Evolutionary conservation across 2,888 invertebrate genomes (phyloP), one percentile per base, ranked within the genome.

Genomic region (Ectemnius continuus): DNA sequence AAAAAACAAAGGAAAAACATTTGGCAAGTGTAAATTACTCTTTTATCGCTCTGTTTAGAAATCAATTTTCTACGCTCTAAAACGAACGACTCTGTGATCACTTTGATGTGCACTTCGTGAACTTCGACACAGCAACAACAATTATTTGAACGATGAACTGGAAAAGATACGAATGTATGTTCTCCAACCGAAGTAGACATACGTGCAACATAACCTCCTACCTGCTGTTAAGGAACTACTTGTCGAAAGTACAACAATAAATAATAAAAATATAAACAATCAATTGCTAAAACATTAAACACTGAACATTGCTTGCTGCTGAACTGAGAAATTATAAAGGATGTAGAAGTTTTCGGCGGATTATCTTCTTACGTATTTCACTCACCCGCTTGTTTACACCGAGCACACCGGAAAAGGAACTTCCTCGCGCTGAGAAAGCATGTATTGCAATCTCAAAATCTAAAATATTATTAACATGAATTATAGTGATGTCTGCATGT

Each of bases 351-450:
- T 83, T 76, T 45, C 28, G 20, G 11, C 48, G 70, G 88, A 88
- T 88, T 77, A 61, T 52, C 78, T 71, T 69, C 52, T 18, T 36
- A 36, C 48, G 72, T 82, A 80, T 65, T 73, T 64, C 75, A 75
- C 87, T 85, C 77, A 87, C 88, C 84, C 78, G 78, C 74, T 84
- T 80, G 78, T 81, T 79, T 79, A 80, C 70, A 70, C 77, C 78
- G 81, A 64, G 75, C 78, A 81, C 73, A 84, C 80, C 82, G 85
- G 88, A 88, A 88, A 88, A 88, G 78, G 85, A 86, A 76, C 78
- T 73, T 61, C 23, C 14, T 48, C 28, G 52, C n/a, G n/a, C 52
- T 52, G 18, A n/a, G 4, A 16, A 52, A 52, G 18, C 52, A 18
- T 52, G 52, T 16, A 52, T 52, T 6, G n/a, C 52, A 16, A 52